A percentile compares a stretch with the other conserved stretches of the same genome.
These are phyloP conservation scores for Colletes collaris DNA, from an alignment of 2,888 invertebrate genomes.

Conservation along the genomic window DNA sequence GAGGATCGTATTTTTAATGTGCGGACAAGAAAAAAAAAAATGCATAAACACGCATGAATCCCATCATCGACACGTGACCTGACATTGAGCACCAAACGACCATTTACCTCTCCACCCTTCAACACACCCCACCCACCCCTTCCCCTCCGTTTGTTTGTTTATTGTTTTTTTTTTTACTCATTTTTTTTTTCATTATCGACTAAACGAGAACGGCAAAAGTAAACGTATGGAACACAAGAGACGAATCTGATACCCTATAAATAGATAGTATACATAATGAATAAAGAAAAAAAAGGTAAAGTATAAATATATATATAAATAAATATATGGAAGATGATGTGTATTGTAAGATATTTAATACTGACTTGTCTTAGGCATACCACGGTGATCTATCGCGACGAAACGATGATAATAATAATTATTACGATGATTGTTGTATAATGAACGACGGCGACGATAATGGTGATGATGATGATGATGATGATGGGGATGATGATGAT, in stretches of 20 bases:
- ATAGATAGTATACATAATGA: conserved; percentile 78
- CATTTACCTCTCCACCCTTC: background rate
- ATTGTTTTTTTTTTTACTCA: conserved; percentile 46
- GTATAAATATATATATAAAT: conserved; percentile 75
- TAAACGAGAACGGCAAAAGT: conserved; percentile 63
- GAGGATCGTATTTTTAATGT: conserved; percentile 22
- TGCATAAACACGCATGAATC: background rate
- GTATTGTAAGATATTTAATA: conserved; percentile 82
- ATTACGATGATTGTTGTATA: conserved; percentile 68
- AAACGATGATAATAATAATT: conserved; percentile 69
- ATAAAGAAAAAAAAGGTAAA: conserved; percentile 70
- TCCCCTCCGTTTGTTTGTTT: background rate
- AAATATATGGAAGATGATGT: conserved; percentile 79
- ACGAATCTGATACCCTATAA: conserved; percentile 79
- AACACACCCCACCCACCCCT: no score
- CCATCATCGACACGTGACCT: conserved; percentile 58
- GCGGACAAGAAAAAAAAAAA: conserved; percentile 17
- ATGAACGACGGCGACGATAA: conserved; percentile 62
- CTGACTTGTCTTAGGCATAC: conserved; percentile 77
- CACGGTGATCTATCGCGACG: conserved; percentile 72
- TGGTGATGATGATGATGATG: conserved; percentile 63
- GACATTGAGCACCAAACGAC: conserved; percentile 58
- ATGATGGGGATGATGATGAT: conserved; percentile 63
- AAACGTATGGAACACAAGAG: conserved; percentile 71
- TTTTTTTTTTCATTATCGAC: conserved; percentile 62